phyloP scores from a whole-genome alignment of 2,113 vertebrate genomes.

The Rhegmatorhina hoffmannsi region DNA sequence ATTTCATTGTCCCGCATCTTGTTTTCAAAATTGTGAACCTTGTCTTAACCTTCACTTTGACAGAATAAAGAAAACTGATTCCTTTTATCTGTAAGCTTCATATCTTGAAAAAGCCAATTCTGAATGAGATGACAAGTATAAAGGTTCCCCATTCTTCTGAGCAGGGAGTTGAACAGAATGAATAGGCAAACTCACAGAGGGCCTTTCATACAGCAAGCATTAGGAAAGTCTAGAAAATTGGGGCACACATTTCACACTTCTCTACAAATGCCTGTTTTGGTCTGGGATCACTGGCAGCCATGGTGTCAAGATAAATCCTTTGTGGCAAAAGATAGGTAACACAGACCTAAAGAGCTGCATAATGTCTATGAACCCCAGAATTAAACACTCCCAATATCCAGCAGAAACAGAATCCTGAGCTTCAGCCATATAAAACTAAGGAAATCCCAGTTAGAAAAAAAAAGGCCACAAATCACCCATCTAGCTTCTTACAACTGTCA shows the following conservation, averaged over 20 bases:
- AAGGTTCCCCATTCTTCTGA: background rate
- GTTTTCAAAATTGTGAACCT: conserved; percentile 23
- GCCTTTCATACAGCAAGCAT: background rate
- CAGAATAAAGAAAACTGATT: conserved; percentile 25
- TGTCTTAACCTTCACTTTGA: conserved; percentile 37
- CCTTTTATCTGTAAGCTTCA: conserved; percentile 1
- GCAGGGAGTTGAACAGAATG: background rate
- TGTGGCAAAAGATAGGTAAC: background rate
- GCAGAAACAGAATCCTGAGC: background rate
- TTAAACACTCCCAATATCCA: background rate
- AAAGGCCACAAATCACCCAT: background rate
- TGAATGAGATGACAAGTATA: background rate
- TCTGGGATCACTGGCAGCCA: background rate
- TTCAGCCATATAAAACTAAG: background rate
- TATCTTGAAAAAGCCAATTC: conserved; percentile 1
- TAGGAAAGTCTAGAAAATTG: conserved; percentile 13
- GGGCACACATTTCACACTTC: background rate
- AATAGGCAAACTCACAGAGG: conserved; percentile 3
- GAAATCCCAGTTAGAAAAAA: background rate
- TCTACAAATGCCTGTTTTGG: background rate
- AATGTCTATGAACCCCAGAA: background rate
- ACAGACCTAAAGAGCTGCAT: background rate
- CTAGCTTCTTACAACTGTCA: background rate
- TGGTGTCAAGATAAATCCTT: background rate
- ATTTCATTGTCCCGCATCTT: conserved; percentile 7